Evolutionary conservation across 2,797 vertebrate genomes (phyloP), one percentile per base, ranked within the genome.

Genomic region (Hybognathus amarus): DNA sequence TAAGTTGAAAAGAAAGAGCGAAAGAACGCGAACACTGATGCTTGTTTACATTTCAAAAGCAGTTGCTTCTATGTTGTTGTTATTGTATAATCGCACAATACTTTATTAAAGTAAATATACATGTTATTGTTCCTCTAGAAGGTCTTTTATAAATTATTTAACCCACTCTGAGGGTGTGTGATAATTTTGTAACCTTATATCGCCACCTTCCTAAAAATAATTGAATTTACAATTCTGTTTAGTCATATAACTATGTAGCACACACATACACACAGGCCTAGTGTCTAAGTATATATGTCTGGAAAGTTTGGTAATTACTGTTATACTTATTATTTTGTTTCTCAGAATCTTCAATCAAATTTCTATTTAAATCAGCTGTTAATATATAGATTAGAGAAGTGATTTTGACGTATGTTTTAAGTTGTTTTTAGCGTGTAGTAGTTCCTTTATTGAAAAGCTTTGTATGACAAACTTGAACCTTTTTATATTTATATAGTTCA

Each of bases 361-460:
- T 4, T 10, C 30, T 40, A 0, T 40, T 1, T 56, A 52, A 47
- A 67, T 3, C 63, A 79, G 15, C 33, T 68, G 15, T 69, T 27
- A 13, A 45, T n/a, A n/a, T 22, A 69, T 40, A 70, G 36, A 80
- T 45, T 45, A 22, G 50, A 59, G 50, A 80, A 70, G 50, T 80
- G 1, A 9, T 6, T 42, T 69, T 67, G 1, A 11, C 13, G 0
- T 12, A 42, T 2, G 1, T 42, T 15, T 75, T 9, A 74, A 74
- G 1, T 3, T 5, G 11, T 79, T 12, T 40, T 42, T 27, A 70
- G 11, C 36, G 45, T 59, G 24, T 40, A 33, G n/a, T 67, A 20
- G 22, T 79, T 79, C 22, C 13, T 52, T 47, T 20, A 30, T 33
- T 54, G 27, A 56, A 56, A 56, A n/a, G 22, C 54, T n/a, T 56